phyloP scores from a whole-genome alignment of 53 echinoderm and acorn worm genomes.

The Holothuria leucospilota region DNA sequence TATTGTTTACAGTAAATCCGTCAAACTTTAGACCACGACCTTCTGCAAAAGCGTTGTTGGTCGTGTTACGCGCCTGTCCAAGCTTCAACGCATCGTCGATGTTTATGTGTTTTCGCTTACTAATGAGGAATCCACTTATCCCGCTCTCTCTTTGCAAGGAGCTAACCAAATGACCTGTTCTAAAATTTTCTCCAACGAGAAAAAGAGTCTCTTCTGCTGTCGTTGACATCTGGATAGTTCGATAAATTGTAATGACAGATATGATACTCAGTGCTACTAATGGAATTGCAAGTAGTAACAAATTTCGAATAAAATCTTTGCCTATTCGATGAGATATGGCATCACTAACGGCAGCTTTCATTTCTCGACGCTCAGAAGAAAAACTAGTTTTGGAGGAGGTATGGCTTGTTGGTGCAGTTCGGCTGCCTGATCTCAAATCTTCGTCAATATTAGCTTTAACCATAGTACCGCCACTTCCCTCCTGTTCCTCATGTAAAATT shows the following conservation, averaged over 20 bases:
- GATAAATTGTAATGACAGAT: constrained; percentile 4
- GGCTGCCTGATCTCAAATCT: too few species aligned
- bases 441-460: too few species aligned
- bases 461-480: too few species aligned
- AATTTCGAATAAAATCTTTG: constrained; percentile 9
- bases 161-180: not conserved
- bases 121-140: constrained; percentile 43
- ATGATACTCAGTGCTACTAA: not conserved
- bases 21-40: not conserved
- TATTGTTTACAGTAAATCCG: not conserved
- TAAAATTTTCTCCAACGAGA: constrained; percentile 1
- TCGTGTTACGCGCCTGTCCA: not conserved
- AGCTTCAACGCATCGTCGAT: not conserved
- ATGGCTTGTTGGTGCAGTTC: not conserved
- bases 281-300: constrained; percentile 10
- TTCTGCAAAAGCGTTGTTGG: not conserved
- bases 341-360: not conserved
- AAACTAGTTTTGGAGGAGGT: constrained; percentile 23
- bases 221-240: not conserved
- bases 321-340: constrained; percentile 23
- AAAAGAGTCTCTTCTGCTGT: not conserved
- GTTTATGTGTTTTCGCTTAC: not conserved
- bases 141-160: constrained; percentile 62
- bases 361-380: constrained; percentile 11
- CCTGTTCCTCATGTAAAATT: too few species aligned